Conservation (phyloP, 2,113 vertebrate genomes). For the Osmerus mordax region DNA sequence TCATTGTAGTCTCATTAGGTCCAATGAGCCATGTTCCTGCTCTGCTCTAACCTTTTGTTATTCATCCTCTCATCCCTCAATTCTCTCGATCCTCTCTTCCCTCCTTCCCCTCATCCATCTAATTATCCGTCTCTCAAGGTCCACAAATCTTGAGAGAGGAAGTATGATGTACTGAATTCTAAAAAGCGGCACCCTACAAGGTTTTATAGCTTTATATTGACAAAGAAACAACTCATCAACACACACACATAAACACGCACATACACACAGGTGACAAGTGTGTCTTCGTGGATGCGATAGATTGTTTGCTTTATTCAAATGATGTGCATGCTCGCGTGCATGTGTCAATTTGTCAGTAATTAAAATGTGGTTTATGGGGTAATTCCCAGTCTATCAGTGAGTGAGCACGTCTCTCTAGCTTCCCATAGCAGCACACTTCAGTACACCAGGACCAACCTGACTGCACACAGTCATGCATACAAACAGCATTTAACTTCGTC, state of each 20-base stretch:
- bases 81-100: not conserved
- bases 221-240: conserved; percentile 24
- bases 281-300: no score
- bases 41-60: not conserved
- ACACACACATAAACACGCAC: conserved; percentile 23
- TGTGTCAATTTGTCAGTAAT: no score
- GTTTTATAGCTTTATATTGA: conserved; percentile 43
- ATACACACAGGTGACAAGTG: no score
- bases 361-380: conserved; percentile 43
- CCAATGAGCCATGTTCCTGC: not conserved
- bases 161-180: conserved; percentile 32
- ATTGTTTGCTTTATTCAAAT: no score
- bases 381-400: conserved; percentile 43
- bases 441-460: conserved; percentile 14
- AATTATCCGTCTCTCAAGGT: no score
- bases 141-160: conserved; percentile 22
- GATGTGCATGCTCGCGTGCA: no score
- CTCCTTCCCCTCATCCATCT: not conserved
- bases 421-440: not conserved
- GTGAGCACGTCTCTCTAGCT: conserved; percentile 15
- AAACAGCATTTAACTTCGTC: conserved; percentile 45
- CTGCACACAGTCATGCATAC: conserved; percentile 36
- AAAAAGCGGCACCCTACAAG: conserved; percentile 30
- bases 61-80: no score
- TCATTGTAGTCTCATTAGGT: not conserved